Evolutionary conservation across 2,113 vertebrate species (phyloP), one percentile per base, ranked within the genome.

Genomic region (Aleadryas rufinucha): DNA sequence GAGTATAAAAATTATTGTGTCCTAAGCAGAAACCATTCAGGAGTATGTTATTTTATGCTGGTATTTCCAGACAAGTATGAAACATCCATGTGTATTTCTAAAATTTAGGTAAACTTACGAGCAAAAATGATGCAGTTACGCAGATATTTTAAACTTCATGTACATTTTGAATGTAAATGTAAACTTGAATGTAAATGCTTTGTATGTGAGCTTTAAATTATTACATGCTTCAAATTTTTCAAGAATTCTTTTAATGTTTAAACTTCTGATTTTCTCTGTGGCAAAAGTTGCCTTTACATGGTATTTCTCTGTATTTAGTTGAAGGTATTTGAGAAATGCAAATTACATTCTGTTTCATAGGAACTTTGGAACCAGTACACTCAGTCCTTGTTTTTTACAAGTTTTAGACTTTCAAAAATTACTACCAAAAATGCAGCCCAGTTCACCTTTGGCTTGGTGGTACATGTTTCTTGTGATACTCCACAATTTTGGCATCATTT

Each of bases 31-130:
- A 91, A n/a, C 26, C 5, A 3, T 23, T 87, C n/a, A 41, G 41
- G 68, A 80, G 37, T 1, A 1, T 1, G 0, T 76, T 1, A 41
- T 21, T 69, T 90, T 2, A 2, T 77, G 15, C 17, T 50, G 20
- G 2, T 69, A 26, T 41, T 92, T 86, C 53, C 23, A 86, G 42
- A 53, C 3, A 77, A 53, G 13, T 42, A 12, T 42, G 31, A 66
- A 70, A 63, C 6, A 5, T 44, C 24, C 27, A 22, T 42, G 9
- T 2, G 0, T 71, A 21, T 57, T 92, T 83, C 15, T 84, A 65
- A 90, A 80, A 53, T 72, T 27, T 23, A 49, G 28, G 13, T 84
- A 57, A 90, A 70, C 26, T 71, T 71, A 27, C 2, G 0, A 76
- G 60, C 16, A 68, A 54, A 85, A 39, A 17, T 14, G 1, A 16